Base-by-base conservation (phyloP, 2,797 vertebrate genomes). In the Caiman crocodilus region DNA sequence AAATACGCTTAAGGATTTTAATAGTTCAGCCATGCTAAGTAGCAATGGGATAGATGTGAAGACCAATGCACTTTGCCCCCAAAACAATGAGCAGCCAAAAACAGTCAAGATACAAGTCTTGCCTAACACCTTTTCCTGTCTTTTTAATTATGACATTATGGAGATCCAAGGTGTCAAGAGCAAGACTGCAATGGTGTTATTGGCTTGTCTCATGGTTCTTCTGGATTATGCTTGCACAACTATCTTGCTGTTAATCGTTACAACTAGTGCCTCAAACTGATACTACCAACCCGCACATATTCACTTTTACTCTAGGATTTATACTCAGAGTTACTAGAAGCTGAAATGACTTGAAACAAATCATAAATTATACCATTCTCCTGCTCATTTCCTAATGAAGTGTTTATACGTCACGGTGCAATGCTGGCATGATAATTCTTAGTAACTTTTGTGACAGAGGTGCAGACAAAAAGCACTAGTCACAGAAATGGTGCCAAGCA, bases 1-100 rank as follows among this genome's bases (percentile, higher is more conserved):
- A 95, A 96, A 93, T 86, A 77, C 63, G 86, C n/a, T 81, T 93
- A 87, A 82, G 56, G 60, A 56, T 88, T 92, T 93, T 91, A 81
- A 56, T 92, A 84, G 79, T 91, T 93, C 79, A 95, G 75, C 57
- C 79, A 75, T 94, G 85, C 83, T n/a, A 88, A 90, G 84, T 13
- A 85, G 84, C 83, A 90, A 76, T 85, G 65, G 75, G 78, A 94
- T 86, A 84, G 88, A 96, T 85, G 58, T 71, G 84, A 94, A 82
- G 76, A 73, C 83, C 89, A 96, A 89, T 88, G 84, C 64, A 95
- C 69, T 85, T 88, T 91, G 77, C 90, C 87, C 84, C 75, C 85
- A 93, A 25, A 95, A 91, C 60, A 77, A 14, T 9, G 17, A 90
- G n/a, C 28, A 85, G 85, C 82, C 90, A 95, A 88, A 82, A 88